Evolutionary conservation across 2,113 vertebrate genomes (phyloP).

Genomic region (Azemiops feae): DNA sequence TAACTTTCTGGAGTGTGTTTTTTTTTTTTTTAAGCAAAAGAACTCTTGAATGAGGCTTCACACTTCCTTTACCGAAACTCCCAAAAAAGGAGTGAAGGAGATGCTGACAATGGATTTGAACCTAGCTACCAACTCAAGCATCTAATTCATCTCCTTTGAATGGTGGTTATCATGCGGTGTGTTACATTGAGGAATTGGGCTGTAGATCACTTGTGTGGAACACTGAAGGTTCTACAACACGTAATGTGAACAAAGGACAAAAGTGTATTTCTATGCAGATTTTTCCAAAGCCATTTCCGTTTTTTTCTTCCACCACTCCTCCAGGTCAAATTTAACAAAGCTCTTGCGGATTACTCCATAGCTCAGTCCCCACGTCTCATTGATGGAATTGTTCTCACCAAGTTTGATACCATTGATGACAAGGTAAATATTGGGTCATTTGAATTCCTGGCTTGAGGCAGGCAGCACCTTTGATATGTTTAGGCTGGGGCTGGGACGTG

Average conservation of each 20-base stretch:
- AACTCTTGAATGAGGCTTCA: background rate
- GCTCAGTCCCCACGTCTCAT: slow-evolving; percentile 92
- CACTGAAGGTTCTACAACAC: background rate
- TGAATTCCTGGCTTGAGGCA: background rate
- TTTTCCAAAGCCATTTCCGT: background rate
- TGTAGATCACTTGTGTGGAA: background rate
- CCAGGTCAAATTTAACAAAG: slow-evolving; percentile 99
- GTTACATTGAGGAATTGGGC: background rate
- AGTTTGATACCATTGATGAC: slow-evolving; percentile 99
- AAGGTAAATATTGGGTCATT: slow-evolving; percentile 77
- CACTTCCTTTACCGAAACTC: background rate
- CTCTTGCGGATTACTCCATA: slow-evolving; percentile 95
- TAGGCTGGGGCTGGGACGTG: background rate
- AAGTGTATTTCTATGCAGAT: background rate
- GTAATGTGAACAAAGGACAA: background rate
- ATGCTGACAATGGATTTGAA: background rate
- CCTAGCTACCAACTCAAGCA: background rate
- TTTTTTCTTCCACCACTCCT: background rate
- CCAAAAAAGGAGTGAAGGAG: background rate
- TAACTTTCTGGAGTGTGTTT: background rate
- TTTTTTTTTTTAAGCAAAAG: background rate
- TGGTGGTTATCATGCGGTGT: background rate
- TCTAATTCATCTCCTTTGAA: background rate
- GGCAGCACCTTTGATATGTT: background rate
- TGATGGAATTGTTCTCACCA: slow-evolving; percentile 97